phyloP scores from a whole-genome alignment of 2,888 invertebrate species.

The Spodoptera exigua region DNA sequence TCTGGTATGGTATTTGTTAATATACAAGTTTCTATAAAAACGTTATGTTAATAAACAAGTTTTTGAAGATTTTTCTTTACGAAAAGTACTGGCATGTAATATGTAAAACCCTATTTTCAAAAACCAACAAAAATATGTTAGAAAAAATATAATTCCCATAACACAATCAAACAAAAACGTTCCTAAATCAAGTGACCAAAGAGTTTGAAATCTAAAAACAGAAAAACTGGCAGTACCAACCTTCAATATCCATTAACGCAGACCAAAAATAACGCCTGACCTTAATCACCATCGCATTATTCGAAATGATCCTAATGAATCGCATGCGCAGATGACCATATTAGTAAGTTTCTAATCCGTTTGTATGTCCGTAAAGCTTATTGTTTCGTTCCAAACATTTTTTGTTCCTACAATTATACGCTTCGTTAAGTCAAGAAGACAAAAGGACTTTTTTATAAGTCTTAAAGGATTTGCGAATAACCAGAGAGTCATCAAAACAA shows the following conservation, averaged over 20 bases:
- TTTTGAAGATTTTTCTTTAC: no score
- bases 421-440: constrained; percentile 71
- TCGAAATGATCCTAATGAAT: constrained; percentile 57
- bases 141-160: no score
- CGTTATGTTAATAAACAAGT: no score
- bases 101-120: no score
- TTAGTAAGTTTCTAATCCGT: constrained; percentile 55
- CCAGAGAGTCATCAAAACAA: constrained; percentile 69
- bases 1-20: no score
- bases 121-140: no score
- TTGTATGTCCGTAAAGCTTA: constrained; percentile 56
- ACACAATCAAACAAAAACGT: no score
- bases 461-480: constrained; percentile 69
- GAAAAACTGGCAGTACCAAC: background rate
- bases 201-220: background rate
- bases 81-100: no score
- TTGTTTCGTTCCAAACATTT: constrained; percentile 60
- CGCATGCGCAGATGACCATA: constrained; percentile 54
- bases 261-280: constrained; percentile 37
- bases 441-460: constrained; percentile 67
- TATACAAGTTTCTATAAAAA: no score
- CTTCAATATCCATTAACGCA: constrained; percentile 17
- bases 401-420: constrained; percentile 64
- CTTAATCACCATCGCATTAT: constrained; percentile 51
- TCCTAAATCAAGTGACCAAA: no score